Percentiles rank a stretch among this genome's conserved stretches.
phyloP scores from a whole-genome alignment of 2,113 vertebrate species.

The Acanthochromis polyacanthus region DNA sequence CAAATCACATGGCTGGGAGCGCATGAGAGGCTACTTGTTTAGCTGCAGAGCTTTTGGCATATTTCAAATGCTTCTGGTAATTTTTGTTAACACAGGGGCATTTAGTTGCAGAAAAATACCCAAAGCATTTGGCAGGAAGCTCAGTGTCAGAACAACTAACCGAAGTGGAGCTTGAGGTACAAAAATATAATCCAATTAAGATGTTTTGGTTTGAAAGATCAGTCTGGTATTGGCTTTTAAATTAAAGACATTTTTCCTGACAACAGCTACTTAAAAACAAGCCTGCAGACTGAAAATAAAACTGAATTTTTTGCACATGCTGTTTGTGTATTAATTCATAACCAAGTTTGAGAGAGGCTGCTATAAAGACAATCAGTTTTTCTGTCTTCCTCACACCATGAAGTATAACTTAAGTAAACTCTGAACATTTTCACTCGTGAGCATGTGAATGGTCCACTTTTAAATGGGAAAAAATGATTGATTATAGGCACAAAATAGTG shows the following conservation, averaged over 20 bases:
- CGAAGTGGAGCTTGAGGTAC: not conserved
- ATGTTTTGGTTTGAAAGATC: constrained; percentile 9
- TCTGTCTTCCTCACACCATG: not conserved
- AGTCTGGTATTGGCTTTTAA: not conserved
- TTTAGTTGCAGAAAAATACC: constrained; percentile 35
- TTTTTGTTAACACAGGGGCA: constrained; percentile 29
- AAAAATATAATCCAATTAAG: constrained; percentile 14
- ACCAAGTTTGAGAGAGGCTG: no score
- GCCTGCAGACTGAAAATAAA: not conserved
- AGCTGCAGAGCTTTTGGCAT: constrained; percentile 29
- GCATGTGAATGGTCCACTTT: not conserved
- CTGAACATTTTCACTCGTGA: constrained; percentile 2
- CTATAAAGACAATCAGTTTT: not conserved
- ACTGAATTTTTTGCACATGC: constrained; percentile 25
- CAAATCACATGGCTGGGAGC: constrained; percentile 66
- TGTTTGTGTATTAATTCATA: constrained; percentile 14
- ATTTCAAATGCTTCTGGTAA: constrained; percentile 53
- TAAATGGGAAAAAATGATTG: constrained; percentile 1
- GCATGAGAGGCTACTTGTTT: constrained; percentile 49
- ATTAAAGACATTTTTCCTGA: not conserved
- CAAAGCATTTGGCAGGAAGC: not conserved
- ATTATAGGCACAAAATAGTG: constrained; percentile 52
- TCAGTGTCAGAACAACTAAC: not conserved
- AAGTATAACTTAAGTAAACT: constrained; percentile 4
- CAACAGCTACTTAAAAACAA: constrained; percentile 11